Conservation (phyloP, 2,113 vertebrate genomes). For the Progne subis region DNA sequence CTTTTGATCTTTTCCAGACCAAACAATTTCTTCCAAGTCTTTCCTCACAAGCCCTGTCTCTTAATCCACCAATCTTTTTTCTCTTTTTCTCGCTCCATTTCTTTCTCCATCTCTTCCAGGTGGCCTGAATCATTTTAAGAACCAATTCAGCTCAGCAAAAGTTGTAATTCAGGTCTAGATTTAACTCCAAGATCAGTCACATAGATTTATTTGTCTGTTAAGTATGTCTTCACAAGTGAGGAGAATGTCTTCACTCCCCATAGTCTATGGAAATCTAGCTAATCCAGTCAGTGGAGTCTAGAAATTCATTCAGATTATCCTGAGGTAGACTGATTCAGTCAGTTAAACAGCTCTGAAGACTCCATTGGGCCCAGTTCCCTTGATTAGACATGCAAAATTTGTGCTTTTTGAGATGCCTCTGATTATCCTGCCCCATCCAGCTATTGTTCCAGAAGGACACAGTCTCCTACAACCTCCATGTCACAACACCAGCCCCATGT, state of each 20-base stretch:
- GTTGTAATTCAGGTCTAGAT: background rate
- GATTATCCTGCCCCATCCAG: background rate
- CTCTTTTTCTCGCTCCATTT: fast-evolving
- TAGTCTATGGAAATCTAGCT: background rate
- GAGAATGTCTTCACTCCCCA: background rate
- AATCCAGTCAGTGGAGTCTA: background rate
- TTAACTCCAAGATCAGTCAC: background rate
- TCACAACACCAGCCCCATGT: background rate
- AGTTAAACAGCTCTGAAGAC: background rate
- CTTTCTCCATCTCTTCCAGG: background rate
- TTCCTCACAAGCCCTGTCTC: background rate
- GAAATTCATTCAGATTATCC: background rate
- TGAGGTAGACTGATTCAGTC: background rate
- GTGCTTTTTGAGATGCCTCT: background rate
- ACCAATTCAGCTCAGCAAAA: background rate
- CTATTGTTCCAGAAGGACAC: background rate
- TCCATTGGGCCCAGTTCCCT: background rate
- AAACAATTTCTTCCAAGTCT: background rate
- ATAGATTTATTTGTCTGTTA: background rate
- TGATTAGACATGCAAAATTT: background rate
- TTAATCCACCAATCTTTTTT: background rate
- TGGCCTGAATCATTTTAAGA: background rate
- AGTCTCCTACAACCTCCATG: background rate
- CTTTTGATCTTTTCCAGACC: background rate
- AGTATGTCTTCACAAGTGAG: background rate